Evolutionary conservation across 2,113 vertebrate genomes (phyloP), one percentile per base, ranked within the genome.

Genomic region (Labrus mixtus): DNA sequence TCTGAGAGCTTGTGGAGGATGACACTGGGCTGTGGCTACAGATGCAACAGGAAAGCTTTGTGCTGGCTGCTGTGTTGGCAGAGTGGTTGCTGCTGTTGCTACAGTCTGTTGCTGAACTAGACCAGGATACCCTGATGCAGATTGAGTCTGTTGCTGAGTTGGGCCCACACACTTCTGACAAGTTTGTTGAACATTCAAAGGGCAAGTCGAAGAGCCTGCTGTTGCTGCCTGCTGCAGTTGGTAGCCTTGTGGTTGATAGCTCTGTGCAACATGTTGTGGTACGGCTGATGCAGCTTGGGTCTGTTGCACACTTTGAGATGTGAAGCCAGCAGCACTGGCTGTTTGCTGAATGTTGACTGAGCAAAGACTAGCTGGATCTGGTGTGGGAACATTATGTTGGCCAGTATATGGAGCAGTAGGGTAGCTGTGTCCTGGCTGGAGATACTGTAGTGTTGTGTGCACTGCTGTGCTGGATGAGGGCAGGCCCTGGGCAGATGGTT

Each of bases 321-420:
- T 37, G 59, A 74, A 0, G 91, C 74, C 0, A 87, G 84, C 86
- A 93, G 78, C 0, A 16, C 48, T 43, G 51, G 64, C 64, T 0
- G 93, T 85, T 54, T 96, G 94, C 58, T 92, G 96, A 76, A 90
- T 94, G 82, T 71, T 81, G 90, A 93, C 80, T 89, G 93, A 81
- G 86, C 95, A 78, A 1, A 79, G 51, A 59, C 41, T 76, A 4
- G 66, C 72, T 68, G 81, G 79, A 73, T 79, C 57, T 75, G 61
- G 62, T 68, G 86, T 4, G 55, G 70, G 53, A 25, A 51, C 62
- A 66, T 23, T 51, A 22, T 77, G 67, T 8, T 79, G 87, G 57
- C 67, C 76, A 46, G 70, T 20, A 66, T 84, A 85, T 20, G 83
- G 87, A 45, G 79, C 54, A 53, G 84, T 19, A 43, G 88, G 76